Conservation (phyloP, 2,113 vertebrate species). For the Euleptes europaea region DNA sequence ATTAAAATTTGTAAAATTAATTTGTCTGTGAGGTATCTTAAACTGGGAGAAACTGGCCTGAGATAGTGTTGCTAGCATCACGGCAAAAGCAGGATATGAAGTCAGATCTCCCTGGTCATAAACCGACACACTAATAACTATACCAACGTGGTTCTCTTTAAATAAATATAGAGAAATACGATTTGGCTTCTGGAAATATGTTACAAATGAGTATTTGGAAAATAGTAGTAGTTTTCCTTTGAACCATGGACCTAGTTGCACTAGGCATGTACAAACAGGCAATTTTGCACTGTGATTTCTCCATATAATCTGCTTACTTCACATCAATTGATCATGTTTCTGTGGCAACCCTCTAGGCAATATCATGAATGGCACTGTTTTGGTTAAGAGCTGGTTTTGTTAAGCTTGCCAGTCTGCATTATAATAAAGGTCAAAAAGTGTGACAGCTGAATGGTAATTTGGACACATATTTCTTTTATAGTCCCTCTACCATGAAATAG, state of each 20-base stretch:
- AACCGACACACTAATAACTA: too few relatives aligned
- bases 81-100: too few relatives aligned
- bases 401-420: background rate
- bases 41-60: too few relatives aligned
- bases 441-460: background rate
- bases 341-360: background rate
- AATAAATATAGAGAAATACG: too few relatives aligned
- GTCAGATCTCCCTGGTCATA: too few relatives aligned
- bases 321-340: background rate
- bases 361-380: constrained; percentile 16
- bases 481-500: background rate
- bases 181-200: too few relatives aligned
- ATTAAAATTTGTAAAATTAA: too few relatives aligned
- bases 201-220: too few relatives aligned
- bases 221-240: too few relatives aligned
- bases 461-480: background rate
- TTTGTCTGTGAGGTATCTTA: too few relatives aligned
- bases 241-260: background rate
- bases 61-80: too few relatives aligned
- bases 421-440: background rate
- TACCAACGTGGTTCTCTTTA: too few relatives aligned
- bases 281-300: background rate
- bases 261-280: background rate
- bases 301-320: background rate
- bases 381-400: constrained; percentile 33